Base-by-base conservation (phyloP, 1,140 invertebrate species). In the Drosophila punjabiensis region DNA sequence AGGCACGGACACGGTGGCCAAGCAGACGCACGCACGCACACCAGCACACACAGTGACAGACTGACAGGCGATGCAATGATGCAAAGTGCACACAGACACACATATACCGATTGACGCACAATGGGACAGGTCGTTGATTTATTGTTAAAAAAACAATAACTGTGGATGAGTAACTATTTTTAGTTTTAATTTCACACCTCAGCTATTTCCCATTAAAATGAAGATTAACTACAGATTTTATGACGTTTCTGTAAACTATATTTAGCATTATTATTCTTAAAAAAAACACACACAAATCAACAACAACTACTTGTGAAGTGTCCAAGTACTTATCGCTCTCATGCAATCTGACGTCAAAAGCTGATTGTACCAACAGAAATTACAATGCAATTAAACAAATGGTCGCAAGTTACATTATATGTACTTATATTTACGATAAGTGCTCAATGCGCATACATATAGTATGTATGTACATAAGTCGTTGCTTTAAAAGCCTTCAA, bases 11-110 rank as follows among this genome's bases (percentile, higher is more conserved):
- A 39, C 61, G 33, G 20, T 48, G 53, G 66, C 52, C 79, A 61
- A 76, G 43, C 60, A 60, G 43, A 67, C 52, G 63, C 45, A 79
- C 45, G 68, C 75, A 71, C 50, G 47, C 45, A 64, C 35, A 88
- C 52, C 62, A 61, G 56, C 70, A 55, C 20, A 63, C 43, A 66
- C 32, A 58, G 28, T 43, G 56, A 77, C 79, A 62, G 82, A 82
- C 64, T 65, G 82, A 73, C 63, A 65, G 83, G 69, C 79, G 79
- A 74, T 75, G 68, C 66, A 69, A 69, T 69, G 52, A 71, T 47
- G 68, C 55, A 68, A 33, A 50, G 6, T 45, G 33, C 37, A 28
- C 68, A 56, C 47, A 45, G 5, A 16, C 14, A 45, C 35, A 20
- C 10, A 13, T 14, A 43, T 32, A 28, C 32, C n/a, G 43, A 66